Evolutionary conservation across 2,797 vertebrate genomes (phyloP).

Genomic region (Odontamblyopus rebecca): DNA sequence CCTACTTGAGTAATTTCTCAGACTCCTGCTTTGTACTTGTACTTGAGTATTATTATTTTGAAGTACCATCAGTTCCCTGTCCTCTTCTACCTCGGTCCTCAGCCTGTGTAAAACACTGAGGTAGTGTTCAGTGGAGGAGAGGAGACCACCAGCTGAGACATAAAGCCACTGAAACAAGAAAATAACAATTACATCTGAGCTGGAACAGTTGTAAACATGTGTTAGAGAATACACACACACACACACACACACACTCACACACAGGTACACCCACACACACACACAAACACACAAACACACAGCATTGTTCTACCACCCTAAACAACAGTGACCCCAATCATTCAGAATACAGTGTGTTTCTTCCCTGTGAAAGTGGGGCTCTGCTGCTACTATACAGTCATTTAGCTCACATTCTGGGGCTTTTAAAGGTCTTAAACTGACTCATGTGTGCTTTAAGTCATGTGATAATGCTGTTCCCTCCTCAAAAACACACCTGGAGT

Average conservation of each 20-base stretch:
- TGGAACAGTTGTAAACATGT: background rate
- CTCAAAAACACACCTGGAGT: too few species aligned
- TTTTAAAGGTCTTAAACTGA: too few species aligned
- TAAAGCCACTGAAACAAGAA: background rate
- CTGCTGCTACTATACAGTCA: background rate
- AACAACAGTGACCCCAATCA: background rate
- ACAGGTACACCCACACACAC: too few species aligned
- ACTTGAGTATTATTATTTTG: too few species aligned
- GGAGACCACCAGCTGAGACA: background rate
- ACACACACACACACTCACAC: too few species aligned
- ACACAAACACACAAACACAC: too few species aligned
- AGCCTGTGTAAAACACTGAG: background rate
- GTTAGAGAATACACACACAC: background rate
- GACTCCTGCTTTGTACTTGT: too few species aligned
- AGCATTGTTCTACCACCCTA: too few species aligned
- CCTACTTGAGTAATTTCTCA: too few species aligned
- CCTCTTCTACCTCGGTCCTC: background rate
- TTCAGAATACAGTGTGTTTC: background rate
- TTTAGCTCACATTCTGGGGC: background rate
- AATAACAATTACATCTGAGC: background rate
- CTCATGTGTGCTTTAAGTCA: too few species aligned
- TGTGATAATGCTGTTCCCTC: too few species aligned
- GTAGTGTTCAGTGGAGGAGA: background rate
- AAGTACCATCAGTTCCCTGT: too few species aligned
- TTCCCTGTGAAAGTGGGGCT: background rate